Evolutionary conservation across 2,888 invertebrate species (phyloP), one percentile per base, ranked within the genome.

Genomic region (Meiosimyza platycephala): DNA sequence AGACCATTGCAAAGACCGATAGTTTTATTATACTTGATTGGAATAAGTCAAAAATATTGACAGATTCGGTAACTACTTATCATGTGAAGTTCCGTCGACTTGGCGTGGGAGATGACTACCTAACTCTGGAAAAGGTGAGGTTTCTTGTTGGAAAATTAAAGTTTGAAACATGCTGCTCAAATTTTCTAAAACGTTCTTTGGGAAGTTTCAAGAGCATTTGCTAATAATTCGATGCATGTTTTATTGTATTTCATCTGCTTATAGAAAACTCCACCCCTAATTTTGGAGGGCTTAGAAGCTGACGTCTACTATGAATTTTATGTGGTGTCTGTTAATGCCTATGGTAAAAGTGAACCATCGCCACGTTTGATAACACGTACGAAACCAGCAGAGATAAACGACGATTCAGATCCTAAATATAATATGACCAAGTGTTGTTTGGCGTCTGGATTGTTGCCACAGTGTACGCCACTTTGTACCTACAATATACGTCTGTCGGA

Each of bases 401-500:
- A 83, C 50, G 76, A 74, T 51, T 88, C 88, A 76, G 88, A 91
- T 7, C 88, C 90, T 66, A 87, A 89, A 5, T 95, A 95, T 89
- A 95, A 95, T 86, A 92, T 94, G 82, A 93, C 93, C 0, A 91
- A 91, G 6, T 95, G 95, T 83, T 95, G 95, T 84, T 90, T 91
- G 48, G 89, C 90, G 3, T 93, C 93, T 6, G 92, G 92, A 15
- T 76, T 88, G 48, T 70, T 86, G 76, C 85, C 87, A 7, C 86
- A 87, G 74, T 95, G 94, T 83, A 89, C 93, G 88, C 93, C 94
- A 1, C 89, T 95, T 13, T 95, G 95, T 81, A 91, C 93, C 0
- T 95, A 94, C 85, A 92, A 94, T 83, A 94, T 94, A 66, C 93
- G 92, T 81, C 93, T 95, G 92, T 91, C 92, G 5, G 94, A 95